A percentile compares a stretch with the other conserved stretches of the same genome.
These are phyloP conservation scores for Pocillopora damicornis DNA, from an alignment of 64 coral and sea anemone species.

Conservation along the genomic window DNA sequence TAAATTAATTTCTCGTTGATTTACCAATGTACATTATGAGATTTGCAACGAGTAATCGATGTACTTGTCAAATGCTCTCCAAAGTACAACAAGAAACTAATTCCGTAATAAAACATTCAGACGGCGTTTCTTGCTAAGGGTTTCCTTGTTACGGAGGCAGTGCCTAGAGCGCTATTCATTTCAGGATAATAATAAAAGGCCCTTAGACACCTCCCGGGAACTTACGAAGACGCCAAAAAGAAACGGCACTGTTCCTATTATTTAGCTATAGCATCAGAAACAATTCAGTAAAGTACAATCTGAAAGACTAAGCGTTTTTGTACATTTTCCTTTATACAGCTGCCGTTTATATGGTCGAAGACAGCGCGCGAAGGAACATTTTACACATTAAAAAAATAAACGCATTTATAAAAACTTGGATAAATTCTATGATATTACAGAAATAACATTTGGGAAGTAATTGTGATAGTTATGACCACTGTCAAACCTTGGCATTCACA, in stretches of 20 bases:
- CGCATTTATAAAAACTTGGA: background rate
- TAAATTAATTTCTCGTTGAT: too few relatives aligned
- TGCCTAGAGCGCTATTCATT: background rate
- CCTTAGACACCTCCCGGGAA: background rate
- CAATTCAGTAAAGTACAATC: background rate
- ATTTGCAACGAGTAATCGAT: too few relatives aligned
- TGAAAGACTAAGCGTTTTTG: conserved; percentile 1
- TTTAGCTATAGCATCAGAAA: background rate
- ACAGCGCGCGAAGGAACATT: background rate
- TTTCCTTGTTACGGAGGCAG: too few relatives aligned
- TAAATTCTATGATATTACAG: background rate
- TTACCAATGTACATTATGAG: too few relatives aligned
- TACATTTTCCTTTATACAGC: conserved; percentile 10
- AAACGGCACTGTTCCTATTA: conserved; percentile 4
- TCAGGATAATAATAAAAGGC: background rate
- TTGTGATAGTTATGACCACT: conserved; percentile 19
- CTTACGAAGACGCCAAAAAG: background rate
- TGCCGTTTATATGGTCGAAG: background rate
- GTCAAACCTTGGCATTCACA: background rate
- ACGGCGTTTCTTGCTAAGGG: too few relatives aligned
- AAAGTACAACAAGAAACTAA: too few relatives aligned
- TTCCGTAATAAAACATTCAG: too few relatives aligned
- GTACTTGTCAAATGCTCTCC: too few relatives aligned
- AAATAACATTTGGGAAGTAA: conserved; percentile 35
- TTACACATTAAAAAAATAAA: background rate